Percentiles rank a stretch among this genome's conserved stretches.
Conservation (phyloP, 2,797 vertebrate genomes). For the Neomorphus geoffroyi region DNA sequence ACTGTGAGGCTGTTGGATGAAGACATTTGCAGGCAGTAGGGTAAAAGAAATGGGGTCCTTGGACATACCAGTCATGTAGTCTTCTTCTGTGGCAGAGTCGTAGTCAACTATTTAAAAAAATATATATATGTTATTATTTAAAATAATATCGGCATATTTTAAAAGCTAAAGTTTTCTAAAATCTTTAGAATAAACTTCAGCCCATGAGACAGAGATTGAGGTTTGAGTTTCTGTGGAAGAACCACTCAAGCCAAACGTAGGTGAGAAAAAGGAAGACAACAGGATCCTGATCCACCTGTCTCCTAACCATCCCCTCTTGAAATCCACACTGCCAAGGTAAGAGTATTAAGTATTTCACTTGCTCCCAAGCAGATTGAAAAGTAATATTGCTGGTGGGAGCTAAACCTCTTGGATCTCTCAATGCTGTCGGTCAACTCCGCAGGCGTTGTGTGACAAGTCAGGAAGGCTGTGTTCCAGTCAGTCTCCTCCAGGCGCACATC, state of each 20-base stretch:
- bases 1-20: background rate
- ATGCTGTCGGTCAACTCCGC: background rate
- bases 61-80: background rate
- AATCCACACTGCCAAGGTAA: background rate
- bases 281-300: background rate
- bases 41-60: background rate
- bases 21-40: background rate
- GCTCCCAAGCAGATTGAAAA: background rate
- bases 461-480: background rate
- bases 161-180: background rate
- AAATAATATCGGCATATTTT: background rate
- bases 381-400: background rate
- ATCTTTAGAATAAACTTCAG: background rate
- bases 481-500: background rate
- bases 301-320: background rate
- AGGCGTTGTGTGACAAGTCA: background rate
- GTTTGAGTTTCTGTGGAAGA: background rate
- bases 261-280: background rate
- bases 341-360: background rate
- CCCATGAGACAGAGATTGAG: background rate
- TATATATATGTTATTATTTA: background rate
- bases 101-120: background rate
- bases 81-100: background rate
- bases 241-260: background rate
- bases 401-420: background rate